Conservation (phyloP, 2,888 invertebrate genomes). For the Drosophila testacea region DNA sequence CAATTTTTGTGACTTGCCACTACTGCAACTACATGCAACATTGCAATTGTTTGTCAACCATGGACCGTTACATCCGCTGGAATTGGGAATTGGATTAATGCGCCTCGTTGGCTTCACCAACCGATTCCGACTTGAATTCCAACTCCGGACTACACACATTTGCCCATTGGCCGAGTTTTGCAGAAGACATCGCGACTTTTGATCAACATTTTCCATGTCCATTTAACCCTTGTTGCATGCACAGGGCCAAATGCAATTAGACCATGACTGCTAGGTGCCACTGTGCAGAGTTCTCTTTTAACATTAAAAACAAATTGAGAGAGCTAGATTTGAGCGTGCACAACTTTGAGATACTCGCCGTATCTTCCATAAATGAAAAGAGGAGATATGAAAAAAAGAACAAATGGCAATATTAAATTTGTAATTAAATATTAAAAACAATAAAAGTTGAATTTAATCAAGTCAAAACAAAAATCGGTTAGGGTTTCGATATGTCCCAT, state of each 20-base stretch:
- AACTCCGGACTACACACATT: slow-evolving; percentile 1
- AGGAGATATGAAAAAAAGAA: not conserved
- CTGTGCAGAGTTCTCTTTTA: slow-evolving; percentile 1
- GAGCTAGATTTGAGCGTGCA: not conserved
- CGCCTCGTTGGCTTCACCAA: slow-evolving; percentile 53
- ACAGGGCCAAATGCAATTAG: slow-evolving; percentile 75
- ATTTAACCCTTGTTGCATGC: slow-evolving; percentile 70
- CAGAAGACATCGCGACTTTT: slow-evolving; percentile 28
- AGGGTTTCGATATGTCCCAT: no score
- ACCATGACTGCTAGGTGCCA: slow-evolving; percentile 71
- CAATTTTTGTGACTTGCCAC: slow-evolving; percentile 51
- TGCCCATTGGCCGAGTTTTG: slow-evolving; percentile 21
- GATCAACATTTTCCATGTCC: slow-evolving; percentile 70
- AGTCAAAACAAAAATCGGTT: no score
- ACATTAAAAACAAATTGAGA: not conserved
- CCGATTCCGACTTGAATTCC: not conserved
- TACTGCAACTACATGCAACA: slow-evolving; percentile 45
- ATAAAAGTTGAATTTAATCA: no score
- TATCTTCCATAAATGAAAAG: no score
- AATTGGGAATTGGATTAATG: slow-evolving; percentile 79
- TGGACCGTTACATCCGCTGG: slow-evolving; percentile 83
- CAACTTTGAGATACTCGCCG: not conserved
- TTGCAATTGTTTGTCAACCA: slow-evolving; percentile 82
- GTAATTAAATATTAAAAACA: no score
- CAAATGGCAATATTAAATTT: no score